Percentiles rank a stretch among this genome's conserved stretches.
Evolutionary conservation across 2,888 invertebrate species (phyloP).

Genomic region (Miltochrista miniata): DNA sequence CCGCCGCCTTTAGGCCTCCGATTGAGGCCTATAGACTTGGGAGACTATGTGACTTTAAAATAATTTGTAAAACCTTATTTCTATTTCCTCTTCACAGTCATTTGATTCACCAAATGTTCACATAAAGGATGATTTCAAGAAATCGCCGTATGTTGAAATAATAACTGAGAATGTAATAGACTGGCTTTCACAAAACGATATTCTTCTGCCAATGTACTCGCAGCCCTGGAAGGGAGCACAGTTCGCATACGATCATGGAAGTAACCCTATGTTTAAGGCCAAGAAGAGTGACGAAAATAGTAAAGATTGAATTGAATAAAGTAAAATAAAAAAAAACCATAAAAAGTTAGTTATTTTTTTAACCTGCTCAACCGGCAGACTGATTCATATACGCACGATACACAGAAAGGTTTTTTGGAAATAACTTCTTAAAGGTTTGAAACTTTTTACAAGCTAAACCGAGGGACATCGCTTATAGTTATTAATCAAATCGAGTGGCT

Average conservation of each 20-base stretch:
- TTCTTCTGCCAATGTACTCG: constrained; percentile 64
- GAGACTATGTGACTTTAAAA: too few relatives aligned
- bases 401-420: too few relatives aligned
- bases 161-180: constrained; percentile 66
- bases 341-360: too few relatives aligned
- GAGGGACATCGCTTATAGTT: too few relatives aligned
- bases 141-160: constrained; percentile 60
- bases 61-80: too few relatives aligned
- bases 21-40: too few relatives aligned
- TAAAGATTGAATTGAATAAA: background rate
- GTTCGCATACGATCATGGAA: constrained; percentile 40
- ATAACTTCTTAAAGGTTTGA: too few relatives aligned
- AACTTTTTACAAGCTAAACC: too few relatives aligned
- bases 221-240: constrained; percentile 47
- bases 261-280: constrained; percentile 47
- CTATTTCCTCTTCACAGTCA: constrained; percentile 32
- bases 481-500: too few relatives aligned
- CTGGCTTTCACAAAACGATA: constrained; percentile 66
- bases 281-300: constrained; percentile 16
- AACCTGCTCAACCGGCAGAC: too few relatives aligned
- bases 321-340: background rate
- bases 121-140: constrained; percentile 58
- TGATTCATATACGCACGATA: too few relatives aligned
- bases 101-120: constrained; percentile 29
- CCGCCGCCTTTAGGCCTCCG: too few relatives aligned